phyloP scores from a whole-genome alignment of 2,797 vertebrate species.

The Gymnodraco acuticeps region DNA sequence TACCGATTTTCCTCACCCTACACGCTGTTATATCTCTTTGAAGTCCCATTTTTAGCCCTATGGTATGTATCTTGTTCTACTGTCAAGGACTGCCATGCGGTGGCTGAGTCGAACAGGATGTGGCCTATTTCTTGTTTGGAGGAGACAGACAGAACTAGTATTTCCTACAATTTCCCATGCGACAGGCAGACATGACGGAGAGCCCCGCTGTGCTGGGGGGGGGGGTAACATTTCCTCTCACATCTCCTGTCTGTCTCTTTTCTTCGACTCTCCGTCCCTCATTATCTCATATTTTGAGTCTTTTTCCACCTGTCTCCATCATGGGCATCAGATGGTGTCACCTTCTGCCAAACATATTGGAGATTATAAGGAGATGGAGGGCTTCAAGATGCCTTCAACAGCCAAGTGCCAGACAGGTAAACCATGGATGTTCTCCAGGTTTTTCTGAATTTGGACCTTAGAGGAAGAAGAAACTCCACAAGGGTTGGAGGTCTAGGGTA shows the following conservation, averaged over 20 bases:
- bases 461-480: too few relatives aligned
- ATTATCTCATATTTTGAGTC: conserved; percentile 20
- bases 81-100: conserved; percentile 52
- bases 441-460: not conserved
- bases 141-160: conserved; percentile 54
- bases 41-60: conserved; percentile 22
- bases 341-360: conserved; percentile 2
- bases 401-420: not conserved
- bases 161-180: conserved; percentile 60
- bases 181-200: conserved; percentile 61
- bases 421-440: not conserved
- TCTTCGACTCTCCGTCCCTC: conserved; percentile 17
- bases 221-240: conserved; percentile 42
- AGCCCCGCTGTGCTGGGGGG: conserved; percentile 52
- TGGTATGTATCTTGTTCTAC: conserved; percentile 19
- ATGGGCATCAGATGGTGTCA: not conserved
- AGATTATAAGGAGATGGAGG: not conserved
- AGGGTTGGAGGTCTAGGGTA: too few relatives aligned
- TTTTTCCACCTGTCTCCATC: conserved; percentile 15
- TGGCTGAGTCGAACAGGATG: conserved; percentile 46
- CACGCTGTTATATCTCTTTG: conserved; percentile 38
- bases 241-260: conserved; percentile 30
- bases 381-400: not conserved
- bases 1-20: too few relatives aligned
- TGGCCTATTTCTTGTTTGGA: conserved; percentile 67